Base-by-base conservation (phyloP, 2,888 invertebrate genomes). In the Folsomia candida region DNA sequence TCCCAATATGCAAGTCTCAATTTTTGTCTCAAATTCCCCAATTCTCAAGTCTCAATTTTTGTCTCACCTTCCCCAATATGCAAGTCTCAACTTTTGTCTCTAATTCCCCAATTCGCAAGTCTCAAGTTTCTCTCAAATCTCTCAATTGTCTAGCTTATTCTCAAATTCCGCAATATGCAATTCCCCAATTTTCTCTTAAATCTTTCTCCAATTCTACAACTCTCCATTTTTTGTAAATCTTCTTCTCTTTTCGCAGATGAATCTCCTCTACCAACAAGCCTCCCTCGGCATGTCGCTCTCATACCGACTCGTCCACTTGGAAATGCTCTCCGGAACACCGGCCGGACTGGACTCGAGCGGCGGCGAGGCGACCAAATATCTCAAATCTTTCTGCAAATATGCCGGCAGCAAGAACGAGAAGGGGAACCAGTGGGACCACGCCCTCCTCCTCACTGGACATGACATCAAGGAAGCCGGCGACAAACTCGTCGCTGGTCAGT, bases 281-380 rank as follows among this genome's bases (percentile, higher is more conserved):
- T 68, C 74, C 4, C 59, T 76, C 22, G 67, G 72, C 3, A 65
- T 72, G 0, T 47, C 51, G 0, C 1, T 76, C 0, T 26, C 59
- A 20, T 76, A 74, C 24, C 72, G 76, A 20, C 26, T 76, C 4
- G 65, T 74, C 24, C 68, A 71, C 57, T 4, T 76, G 27, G 76
- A 76, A 24, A 60, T 68, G 59, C 9, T 4, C 3, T 69, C 64
- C 0, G 37, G 20, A 3, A 61, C 64, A 4, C 70, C 74, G 9
- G 51, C 27, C 2, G 18, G 4, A 0, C 26, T 74, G 3, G 64
- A 72, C 1, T 57, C 64, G 0, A n/a, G 66, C 22, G 60, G 59
- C 0, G 70, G 67, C 0, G 28, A 61, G 4, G 74, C 69, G 1
- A 62, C 65, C 6, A 70, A 70, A 22, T 76, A 74, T 37, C 70